These are phyloP conservation scores for Sesamia nonagrioides DNA, from an alignment of 1,140 invertebrate species.

Conservation along the genomic window DNA sequence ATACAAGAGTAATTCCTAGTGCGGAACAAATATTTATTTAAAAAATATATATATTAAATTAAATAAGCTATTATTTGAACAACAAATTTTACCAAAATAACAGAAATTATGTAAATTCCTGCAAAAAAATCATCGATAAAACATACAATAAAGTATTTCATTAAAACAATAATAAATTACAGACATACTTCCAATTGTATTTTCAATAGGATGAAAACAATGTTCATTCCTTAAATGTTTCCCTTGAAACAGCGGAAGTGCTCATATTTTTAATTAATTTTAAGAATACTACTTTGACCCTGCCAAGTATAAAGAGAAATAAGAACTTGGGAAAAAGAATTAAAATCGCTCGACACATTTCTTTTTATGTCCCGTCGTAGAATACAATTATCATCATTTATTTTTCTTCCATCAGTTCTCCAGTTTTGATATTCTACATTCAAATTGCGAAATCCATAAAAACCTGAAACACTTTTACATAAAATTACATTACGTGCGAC, in stretches of 20 bases:
- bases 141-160: too few relatives aligned
- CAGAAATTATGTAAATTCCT: too few relatives aligned
- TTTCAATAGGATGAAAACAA: background rate
- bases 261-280: constrained; percentile 17
- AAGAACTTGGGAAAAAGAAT: background rate
- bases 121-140: too few relatives aligned
- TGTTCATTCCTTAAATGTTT: background rate
- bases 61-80: too few relatives aligned
- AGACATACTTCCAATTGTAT: too few relatives aligned
- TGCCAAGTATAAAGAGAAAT: background rate
- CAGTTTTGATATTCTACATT: background rate
- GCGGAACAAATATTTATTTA: too few relatives aligned
- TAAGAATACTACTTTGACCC: too few relatives aligned
- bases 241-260: background rate
- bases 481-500: constrained; percentile 4
- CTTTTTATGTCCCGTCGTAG: background rate
- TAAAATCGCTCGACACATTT: background rate
- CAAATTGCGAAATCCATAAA: constrained; percentile 5
- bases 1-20: too few relatives aligned
- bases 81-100: too few relatives aligned
- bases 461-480: constrained; percentile 12
- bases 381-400: background rate
- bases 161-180: too few relatives aligned
- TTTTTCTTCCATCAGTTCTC: constrained; percentile 3
- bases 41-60: too few relatives aligned